Percentiles rank a stretch among this genome's conserved stretches.
Evolutionary conservation across 2,797 vertebrate genomes (phyloP).

Genomic region (Epinephelus coioides): DNA sequence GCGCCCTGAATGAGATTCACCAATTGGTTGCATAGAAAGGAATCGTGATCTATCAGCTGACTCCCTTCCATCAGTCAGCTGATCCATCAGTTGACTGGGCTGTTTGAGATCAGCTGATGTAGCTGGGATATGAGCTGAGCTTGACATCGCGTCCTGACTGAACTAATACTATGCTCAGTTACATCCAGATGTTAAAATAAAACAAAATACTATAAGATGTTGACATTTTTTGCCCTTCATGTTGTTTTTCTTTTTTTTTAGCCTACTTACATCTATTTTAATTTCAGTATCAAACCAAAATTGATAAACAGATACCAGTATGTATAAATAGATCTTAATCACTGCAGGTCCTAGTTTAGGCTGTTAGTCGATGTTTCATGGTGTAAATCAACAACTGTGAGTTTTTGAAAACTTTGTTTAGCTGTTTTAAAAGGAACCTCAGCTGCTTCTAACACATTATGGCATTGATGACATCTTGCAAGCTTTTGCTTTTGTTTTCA

Average conservation of each 20-base stretch:
- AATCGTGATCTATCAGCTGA: too few species aligned
- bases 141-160: too few species aligned
- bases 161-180: too few species aligned
- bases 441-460: background rate
- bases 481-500: constrained; percentile 29
- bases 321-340: background rate
- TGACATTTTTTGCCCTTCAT: background rate
- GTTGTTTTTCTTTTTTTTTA: background rate
- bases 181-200: background rate
- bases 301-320: background rate
- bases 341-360: background rate
- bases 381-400: background rate
- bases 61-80: too few species aligned
- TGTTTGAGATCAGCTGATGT: too few species aligned
- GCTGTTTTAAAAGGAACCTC: background rate
- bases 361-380: background rate
- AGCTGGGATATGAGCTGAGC: too few species aligned
- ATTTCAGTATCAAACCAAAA: background rate
- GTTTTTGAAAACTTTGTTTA: constrained; percentile 3
- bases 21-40: too few species aligned
- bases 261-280: background rate
- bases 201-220: background rate
- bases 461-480: constrained; percentile 4
- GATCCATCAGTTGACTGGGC: too few species aligned
- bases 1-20: too few species aligned